phyloP scores from a whole-genome alignment of 2,113 vertebrate species.

The Castor canadensis region DNA sequence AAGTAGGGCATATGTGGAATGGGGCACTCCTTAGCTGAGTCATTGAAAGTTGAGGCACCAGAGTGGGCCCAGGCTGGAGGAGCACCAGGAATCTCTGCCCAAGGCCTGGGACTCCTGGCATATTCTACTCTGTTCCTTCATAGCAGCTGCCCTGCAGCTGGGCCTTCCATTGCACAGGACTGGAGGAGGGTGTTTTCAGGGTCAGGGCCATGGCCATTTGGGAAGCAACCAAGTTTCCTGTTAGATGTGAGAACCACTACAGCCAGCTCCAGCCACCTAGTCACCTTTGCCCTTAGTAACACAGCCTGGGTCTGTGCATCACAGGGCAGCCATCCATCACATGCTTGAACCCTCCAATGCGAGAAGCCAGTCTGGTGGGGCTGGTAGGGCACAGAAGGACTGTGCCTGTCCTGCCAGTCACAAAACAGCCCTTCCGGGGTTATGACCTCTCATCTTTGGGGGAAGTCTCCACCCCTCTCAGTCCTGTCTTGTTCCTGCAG shows the following conservation, averaged over 20 bases:
- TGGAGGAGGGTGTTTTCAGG: background rate
- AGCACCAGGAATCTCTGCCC: background rate
- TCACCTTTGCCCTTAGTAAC: background rate
- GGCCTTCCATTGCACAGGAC: background rate
- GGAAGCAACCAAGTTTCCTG: background rate
- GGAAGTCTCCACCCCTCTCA: background rate
- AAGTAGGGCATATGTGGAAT: background rate
- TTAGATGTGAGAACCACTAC: background rate
- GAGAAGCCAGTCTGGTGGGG: background rate
- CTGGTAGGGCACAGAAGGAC: background rate
- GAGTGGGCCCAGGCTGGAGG: background rate
- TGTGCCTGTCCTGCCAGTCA: background rate
- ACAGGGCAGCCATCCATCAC: fast-evolving
- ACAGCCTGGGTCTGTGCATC: background rate
- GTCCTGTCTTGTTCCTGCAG: background rate
- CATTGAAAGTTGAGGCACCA: background rate
- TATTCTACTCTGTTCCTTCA: background rate
- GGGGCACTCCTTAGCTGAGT: background rate
- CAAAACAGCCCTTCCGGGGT: background rate
- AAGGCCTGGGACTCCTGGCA: background rate
- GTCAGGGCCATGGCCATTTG: background rate
- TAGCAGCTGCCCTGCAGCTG: background rate
- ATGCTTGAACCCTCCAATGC: fast-evolving
- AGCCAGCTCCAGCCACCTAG: background rate
- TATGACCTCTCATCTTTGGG: background rate